phyloP scores from a whole-genome alignment of 2,113 vertebrate genomes.

The Euleptes europaea region DNA sequence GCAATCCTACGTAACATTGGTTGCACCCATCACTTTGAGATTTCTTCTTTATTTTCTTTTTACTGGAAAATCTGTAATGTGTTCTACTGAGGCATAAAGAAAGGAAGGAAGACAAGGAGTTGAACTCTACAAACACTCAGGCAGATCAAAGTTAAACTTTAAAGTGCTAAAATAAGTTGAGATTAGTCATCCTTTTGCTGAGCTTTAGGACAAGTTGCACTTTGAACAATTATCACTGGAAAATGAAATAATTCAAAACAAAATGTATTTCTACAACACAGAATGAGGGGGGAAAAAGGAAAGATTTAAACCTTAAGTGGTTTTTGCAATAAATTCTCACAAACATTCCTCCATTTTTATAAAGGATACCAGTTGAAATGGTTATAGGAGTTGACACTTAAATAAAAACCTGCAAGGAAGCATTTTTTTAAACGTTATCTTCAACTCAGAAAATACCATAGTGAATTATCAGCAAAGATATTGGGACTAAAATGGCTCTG shows the following conservation, averaged over 20 bases:
- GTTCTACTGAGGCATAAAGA: constrained; percentile 40
- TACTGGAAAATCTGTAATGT: constrained; percentile 34
- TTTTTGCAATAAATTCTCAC: background rate
- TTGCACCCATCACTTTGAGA: constrained; percentile 42
- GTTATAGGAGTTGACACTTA: background rate
- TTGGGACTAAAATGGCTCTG: background rate
- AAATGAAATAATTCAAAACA: constrained; percentile 40
- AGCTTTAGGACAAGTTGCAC: constrained; percentile 18
- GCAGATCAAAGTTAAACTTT: constrained; percentile 44
- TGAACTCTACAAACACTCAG: constrained; percentile 42
- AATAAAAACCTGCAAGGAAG: background rate
- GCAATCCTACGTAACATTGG: constrained; percentile 37
- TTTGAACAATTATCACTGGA: constrained; percentile 39
- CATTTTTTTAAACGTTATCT: background rate
- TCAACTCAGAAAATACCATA: background rate
- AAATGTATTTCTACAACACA: background rate
- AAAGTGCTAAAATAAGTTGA: constrained; percentile 23
- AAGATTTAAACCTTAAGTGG: accelerated
- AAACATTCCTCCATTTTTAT: background rate
- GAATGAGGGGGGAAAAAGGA: background rate
- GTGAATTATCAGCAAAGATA: background rate
- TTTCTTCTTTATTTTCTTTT: background rate
- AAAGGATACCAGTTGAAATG: background rate
- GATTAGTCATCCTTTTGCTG: constrained; percentile 24
- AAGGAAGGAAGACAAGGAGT: constrained; percentile 26